These are phyloP conservation scores for Podotricha telesiphe DNA, from an alignment of 2,888 invertebrate genomes.

Conservation along the genomic window DNA sequence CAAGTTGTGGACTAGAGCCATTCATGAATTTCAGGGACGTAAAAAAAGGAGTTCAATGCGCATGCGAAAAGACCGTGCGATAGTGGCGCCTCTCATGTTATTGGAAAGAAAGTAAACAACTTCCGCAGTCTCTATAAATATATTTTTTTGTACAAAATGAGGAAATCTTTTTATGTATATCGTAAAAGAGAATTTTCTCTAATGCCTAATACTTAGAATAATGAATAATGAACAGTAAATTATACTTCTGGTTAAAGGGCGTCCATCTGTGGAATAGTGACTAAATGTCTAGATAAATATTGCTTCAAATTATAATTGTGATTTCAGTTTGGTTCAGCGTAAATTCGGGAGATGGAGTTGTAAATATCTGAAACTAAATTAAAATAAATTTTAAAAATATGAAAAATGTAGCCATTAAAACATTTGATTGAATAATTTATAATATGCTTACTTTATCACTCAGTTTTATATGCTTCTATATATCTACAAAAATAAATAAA, in stretches of 20 bases:
- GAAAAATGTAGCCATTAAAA: no score
- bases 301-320: background rate
- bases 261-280: slow-evolving; percentile 15
- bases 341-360: slow-evolving; percentile 6
- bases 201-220: background rate
- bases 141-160: background rate
- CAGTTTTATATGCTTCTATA: no score
- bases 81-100: slow-evolving; percentile 50
- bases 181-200: background rate
- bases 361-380: background rate
- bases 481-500: no score
- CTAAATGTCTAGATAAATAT: background rate
- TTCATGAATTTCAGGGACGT: slow-evolving; percentile 76
- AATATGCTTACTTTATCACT: no score
- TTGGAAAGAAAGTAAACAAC: background rate
- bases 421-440: no score
- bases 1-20: slow-evolving; percentile 71
- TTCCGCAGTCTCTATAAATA: background rate
- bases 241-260: background rate
- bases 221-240: no score
- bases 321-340: background rate
- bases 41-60: slow-evolving; percentile 63
- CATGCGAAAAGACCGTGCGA: slow-evolving; percentile 63
- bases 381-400: no score
- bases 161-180: background rate